A percentile compares a stretch with the other conserved stretches of the same genome.
phyloP scores from a whole-genome alignment of 2,113 vertebrate genomes.

The Penelope pileata region DNA sequence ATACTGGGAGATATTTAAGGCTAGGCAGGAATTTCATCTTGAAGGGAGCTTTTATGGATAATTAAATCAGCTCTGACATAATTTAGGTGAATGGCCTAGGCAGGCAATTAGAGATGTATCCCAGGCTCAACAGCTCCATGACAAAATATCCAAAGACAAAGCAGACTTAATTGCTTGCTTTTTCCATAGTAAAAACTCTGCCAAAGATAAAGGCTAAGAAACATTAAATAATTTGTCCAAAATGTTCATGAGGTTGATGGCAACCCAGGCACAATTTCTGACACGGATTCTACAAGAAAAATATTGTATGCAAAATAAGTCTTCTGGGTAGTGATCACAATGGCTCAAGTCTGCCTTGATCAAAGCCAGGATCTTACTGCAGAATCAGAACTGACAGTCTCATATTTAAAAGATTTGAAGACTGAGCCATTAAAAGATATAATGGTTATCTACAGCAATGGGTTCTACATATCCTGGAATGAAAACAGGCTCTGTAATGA shows the following conservation, averaged over 20 bases:
- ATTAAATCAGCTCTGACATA: slow-evolving; percentile 41
- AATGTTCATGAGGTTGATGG: neutral
- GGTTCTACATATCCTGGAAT: neutral
- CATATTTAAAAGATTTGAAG: slow-evolving; percentile 58
- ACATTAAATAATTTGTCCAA: neutral
- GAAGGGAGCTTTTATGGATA: slow-evolving; percentile 24
- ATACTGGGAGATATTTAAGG: neutral
- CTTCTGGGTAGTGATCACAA: neutral
- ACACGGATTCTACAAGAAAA: neutral
- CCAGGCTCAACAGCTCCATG: neutral
- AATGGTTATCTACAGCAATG: neutral
- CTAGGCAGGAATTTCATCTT: neutral
- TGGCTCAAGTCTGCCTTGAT: slow-evolving; percentile 11
- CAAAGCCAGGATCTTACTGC: neutral
- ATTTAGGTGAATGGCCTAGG: neutral
- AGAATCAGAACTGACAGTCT: slow-evolving; percentile 14
- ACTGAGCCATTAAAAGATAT: neutral
- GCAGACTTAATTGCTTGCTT: neutral
- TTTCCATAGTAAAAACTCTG: neutral
- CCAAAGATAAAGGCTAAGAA: neutral
- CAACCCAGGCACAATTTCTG: neutral
- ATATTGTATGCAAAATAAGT: neutral
- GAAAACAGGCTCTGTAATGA: neutral
- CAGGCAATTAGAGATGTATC: slow-evolving; percentile 8
- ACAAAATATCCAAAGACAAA: slow-evolving; percentile 3